phyloP scores from a whole-genome alignment of 2,888 invertebrate genomes.

The Drosophila silvestris region DNA sequence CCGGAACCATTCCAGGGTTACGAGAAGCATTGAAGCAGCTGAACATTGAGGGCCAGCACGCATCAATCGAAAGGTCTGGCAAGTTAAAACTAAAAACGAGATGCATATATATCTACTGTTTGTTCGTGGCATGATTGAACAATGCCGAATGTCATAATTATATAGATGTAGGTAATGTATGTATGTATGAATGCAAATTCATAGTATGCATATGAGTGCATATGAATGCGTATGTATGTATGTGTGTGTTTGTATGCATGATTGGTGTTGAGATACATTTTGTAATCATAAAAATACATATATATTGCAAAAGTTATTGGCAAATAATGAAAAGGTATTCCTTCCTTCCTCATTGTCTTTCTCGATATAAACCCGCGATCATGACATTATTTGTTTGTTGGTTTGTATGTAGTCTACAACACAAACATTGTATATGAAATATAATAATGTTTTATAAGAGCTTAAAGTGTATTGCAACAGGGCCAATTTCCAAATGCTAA shows the following conservation, averaged over 20 bases:
- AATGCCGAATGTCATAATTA: conserved; percentile 31
- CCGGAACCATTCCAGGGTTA: conserved; percentile 68
- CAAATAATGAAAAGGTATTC: conserved; percentile 39
- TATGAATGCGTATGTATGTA: conserved; percentile 45
- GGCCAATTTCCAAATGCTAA: conserved; percentile 77
- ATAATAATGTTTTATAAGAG: conserved; percentile 49
- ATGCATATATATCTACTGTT: conserved; percentile 55
- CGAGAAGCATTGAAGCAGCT: conserved; percentile 40
- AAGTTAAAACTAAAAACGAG: conserved; percentile 82
- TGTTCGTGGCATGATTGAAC: conserved; percentile 38
- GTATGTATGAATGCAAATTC: conserved; percentile 26
- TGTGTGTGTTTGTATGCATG: conserved; percentile 50
- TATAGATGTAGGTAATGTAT: conserved; percentile 28
- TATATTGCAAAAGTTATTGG: conserved; percentile 56
- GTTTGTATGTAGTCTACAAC: conserved; percentile 25
- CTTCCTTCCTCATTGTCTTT: neutral
- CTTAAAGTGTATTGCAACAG: conserved; percentile 74
- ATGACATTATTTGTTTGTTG: conserved; percentile 3
- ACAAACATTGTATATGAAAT: conserved; percentile 12
- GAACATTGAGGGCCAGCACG: conserved; percentile 39
- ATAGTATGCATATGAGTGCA: conserved; percentile 33
- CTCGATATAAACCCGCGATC: conserved; percentile 13
- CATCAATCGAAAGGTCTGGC: conserved; percentile 71
- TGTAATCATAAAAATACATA: conserved; percentile 38
- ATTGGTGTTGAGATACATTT: conserved; percentile 74